Percentiles rank a stretch among this genome's conserved stretches.
phyloP scores from a whole-genome alignment of 2,888 invertebrate species.

The Acronicta psi region DNA sequence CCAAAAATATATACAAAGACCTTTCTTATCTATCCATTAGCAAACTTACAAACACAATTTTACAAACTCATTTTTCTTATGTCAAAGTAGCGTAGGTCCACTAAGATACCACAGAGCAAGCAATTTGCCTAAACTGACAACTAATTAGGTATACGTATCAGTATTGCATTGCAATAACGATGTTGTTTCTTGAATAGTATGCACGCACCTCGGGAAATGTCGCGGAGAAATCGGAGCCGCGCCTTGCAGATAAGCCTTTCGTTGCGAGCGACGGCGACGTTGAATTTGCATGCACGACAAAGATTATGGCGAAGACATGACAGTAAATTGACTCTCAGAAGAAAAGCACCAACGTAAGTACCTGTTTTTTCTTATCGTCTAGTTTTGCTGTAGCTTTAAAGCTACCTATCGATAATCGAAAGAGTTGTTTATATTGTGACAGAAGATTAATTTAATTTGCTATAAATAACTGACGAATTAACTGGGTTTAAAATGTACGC shows the following conservation, averaged over 20 bases:
- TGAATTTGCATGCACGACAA: conserved; percentile 73
- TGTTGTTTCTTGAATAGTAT: conserved; percentile 51
- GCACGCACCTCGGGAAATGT: conserved; percentile 70
- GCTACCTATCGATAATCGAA: too few species aligned
- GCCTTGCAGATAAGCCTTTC: conserved; percentile 71
- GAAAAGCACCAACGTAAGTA: too few species aligned
- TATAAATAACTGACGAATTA: too few species aligned
- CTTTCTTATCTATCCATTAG: background rate
- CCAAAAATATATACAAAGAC: too few species aligned
- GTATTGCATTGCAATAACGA: conserved; percentile 44
- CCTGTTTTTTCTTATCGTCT: too few species aligned
- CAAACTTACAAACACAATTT: background rate
- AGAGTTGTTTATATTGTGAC: too few species aligned
- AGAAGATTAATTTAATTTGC: too few species aligned
- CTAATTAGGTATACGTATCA: conserved; percentile 51
- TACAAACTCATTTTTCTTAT: background rate
- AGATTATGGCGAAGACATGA: conserved; percentile 50
- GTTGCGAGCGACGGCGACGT: conserved; percentile 66
- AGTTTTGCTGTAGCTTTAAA: too few species aligned
- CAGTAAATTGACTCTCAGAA: background rate
- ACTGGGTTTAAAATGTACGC: too few species aligned
- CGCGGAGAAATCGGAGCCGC: conserved; percentile 65
- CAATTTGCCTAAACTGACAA: conserved; percentile 43
- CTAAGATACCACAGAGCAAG: conserved; percentile 38
- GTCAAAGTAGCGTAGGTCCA: conserved; percentile 16